Evolutionary conservation across 2,888 invertebrate species (phyloP).

Genomic region (Mesochorus sp.): DNA sequence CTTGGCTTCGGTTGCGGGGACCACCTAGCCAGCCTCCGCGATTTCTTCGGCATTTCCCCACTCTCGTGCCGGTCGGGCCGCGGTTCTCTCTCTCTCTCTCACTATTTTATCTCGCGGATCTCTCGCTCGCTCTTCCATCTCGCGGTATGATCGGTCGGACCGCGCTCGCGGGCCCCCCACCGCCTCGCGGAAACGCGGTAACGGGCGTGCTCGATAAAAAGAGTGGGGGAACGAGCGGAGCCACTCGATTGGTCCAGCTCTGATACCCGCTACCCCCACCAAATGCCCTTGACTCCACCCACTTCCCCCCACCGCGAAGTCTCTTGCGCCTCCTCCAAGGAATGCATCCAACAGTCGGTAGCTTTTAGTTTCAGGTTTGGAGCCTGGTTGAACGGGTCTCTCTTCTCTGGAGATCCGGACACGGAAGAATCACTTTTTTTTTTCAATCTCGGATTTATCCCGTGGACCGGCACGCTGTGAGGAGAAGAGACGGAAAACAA

Average conservation of each 20-base stretch:
- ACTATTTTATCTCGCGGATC: no score
- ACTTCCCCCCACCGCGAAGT: slow-evolving; percentile 69
- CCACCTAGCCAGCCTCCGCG: slow-evolving; percentile 81
- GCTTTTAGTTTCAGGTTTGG: slow-evolving; percentile 82
- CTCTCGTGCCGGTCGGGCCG: slow-evolving; percentile 35
- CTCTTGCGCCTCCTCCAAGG: slow-evolving; percentile 79
- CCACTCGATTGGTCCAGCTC: slow-evolving; percentile 71
- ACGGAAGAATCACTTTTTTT: slow-evolving; percentile 45
- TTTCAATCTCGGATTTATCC: no score
- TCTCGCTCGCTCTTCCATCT: slow-evolving; percentile 44
- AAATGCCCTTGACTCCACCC: slow-evolving; percentile 69
- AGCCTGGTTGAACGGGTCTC: slow-evolving; percentile 82
- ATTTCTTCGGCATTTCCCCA: slow-evolving; percentile 72
- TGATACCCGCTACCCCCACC: slow-evolving; percentile 77
- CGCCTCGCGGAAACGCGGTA: slow-evolving; percentile 65
- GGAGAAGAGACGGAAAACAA: no score
- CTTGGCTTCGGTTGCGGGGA: slow-evolving; percentile 72
- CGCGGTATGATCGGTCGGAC: no score
- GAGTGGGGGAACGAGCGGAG: slow-evolving; percentile 78
- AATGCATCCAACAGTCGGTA: slow-evolving; percentile 80
- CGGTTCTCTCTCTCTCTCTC: slow-evolving; percentile 20
- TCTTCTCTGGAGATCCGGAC: slow-evolving; percentile 69
- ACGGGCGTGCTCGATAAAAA: slow-evolving; percentile 73
- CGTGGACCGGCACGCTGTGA: no score
- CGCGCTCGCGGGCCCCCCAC: slow-evolving; percentile 63